Evolutionary conservation across 2,113 vertebrate species (phyloP).

Genomic region (Peromyscus leucopus): DNA sequence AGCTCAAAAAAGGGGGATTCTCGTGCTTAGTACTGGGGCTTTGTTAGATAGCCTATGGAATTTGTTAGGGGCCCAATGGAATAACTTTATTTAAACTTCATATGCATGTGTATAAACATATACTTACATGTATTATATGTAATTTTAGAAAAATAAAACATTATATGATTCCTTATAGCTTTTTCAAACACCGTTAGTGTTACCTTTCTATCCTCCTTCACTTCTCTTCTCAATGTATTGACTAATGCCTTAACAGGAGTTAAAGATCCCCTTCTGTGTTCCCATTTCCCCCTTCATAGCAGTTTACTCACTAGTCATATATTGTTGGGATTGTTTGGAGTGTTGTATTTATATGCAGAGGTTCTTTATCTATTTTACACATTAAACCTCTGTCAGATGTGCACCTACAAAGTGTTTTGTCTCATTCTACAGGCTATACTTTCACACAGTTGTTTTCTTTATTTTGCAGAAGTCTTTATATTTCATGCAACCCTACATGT

Average conservation of each 20-base stretch:
- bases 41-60: too few relatives aligned
- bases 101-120: too few relatives aligned
- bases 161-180: too few relatives aligned
- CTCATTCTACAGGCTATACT: background rate
- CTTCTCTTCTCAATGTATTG: background rate
- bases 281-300: background rate
- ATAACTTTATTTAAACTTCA: too few relatives aligned
- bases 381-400: background rate
- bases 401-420: background rate
- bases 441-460: background rate
- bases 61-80: too few relatives aligned
- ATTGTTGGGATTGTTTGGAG: background rate
- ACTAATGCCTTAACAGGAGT: background rate
- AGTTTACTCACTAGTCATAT: background rate
- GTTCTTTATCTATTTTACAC: background rate
- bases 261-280: background rate
- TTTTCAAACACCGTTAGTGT: background rate
- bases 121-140: too few relatives aligned
- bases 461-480: background rate
- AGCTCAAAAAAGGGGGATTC: too few relatives aligned
- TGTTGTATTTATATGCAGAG: background rate
- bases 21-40: too few relatives aligned
- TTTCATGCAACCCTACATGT: background rate
- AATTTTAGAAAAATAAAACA: too few relatives aligned
- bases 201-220: background rate